Percentiles rank a stretch among this genome's conserved stretches.
Conservation (phyloP, 2,113 vertebrate species). For the Cryptotis parvus region DNA sequence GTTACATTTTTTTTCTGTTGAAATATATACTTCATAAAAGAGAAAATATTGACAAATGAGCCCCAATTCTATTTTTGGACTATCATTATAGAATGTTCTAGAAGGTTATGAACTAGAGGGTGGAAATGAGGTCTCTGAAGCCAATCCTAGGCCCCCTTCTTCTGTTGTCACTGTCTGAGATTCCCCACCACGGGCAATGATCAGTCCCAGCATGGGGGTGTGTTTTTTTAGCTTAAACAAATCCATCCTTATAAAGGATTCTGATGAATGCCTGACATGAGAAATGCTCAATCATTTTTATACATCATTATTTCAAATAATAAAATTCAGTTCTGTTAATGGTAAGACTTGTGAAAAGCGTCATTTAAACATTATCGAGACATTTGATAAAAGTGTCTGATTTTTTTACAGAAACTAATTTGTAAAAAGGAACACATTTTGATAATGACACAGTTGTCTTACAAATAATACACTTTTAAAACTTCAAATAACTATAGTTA, state of each 20-base stretch:
- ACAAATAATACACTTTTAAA: not conserved
- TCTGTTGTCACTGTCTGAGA: not conserved
- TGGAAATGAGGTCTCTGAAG: not conserved
- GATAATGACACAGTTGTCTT: not conserved
- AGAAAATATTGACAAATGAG: not conserved
- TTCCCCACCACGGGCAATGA: not conserved
- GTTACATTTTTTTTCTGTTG: not conserved
- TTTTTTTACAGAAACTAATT: no score
- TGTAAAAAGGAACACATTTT: not conserved
- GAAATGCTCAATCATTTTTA: not conserved
- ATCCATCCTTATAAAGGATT: not conserved
- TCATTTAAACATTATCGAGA: not conserved
- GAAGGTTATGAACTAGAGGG: not conserved
- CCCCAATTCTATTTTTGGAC: not conserved
- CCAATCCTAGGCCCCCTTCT: no score
- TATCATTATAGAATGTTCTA: not conserved
- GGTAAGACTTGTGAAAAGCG: not conserved
- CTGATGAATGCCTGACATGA: not conserved
- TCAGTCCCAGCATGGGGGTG: not conserved
- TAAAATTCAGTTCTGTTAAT: not conserved
- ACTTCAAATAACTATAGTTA: not conserved
- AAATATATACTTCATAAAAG: not conserved
- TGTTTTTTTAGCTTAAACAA: not conserved
- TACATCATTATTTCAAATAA: not conserved
- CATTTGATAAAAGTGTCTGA: not conserved